Evolutionary conservation across 2,888 invertebrate species (phyloP).

Genomic region (Hirtodrosophila histrioides): DNA sequence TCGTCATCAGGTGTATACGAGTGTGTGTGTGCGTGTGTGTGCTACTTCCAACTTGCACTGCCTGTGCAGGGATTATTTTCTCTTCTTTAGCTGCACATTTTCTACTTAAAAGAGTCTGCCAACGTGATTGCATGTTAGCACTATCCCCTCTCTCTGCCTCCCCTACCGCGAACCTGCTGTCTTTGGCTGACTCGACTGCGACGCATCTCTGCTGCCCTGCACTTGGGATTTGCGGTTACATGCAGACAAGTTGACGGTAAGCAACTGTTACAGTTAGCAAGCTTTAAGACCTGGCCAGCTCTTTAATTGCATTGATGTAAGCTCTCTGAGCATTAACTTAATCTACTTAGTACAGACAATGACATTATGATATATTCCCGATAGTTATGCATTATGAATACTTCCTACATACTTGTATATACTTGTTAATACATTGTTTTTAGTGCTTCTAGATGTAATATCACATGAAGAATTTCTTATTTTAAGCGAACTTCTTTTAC

Average conservation of each 20-base stretch:
- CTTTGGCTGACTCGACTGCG: conserved; percentile 5
- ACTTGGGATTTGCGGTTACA: conserved; percentile 56
- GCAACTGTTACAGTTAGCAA: conserved; percentile 36
- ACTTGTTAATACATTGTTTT: no score
- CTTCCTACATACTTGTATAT: no score
- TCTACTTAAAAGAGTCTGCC: conserved; percentile 74
- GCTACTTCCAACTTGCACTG: conserved; percentile 55
- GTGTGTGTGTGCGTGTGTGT: conserved; percentile 23
- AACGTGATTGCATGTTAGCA: conserved; percentile 73
- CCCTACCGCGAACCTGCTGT: not conserved
- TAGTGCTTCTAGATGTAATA: no score
- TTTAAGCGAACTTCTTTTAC: no score
- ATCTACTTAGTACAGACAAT: no score
- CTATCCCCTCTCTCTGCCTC: conserved; percentile 13
- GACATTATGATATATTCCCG: no score
- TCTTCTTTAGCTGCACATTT: conserved; percentile 68
- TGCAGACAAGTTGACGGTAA: conserved; percentile 48
- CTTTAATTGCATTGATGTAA: not conserved
- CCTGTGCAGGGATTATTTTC: conserved; percentile 62
- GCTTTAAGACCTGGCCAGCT: conserved; percentile 19
- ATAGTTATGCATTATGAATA: no score
- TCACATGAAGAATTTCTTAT: no score
- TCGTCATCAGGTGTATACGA: conserved; percentile 53
- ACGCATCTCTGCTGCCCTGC: conserved; percentile 1
- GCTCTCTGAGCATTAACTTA: no score